These are phyloP conservation scores for Patella depressa DNA, from an alignment of 2,888 invertebrate genomes.

Conservation along the genomic window DNA sequence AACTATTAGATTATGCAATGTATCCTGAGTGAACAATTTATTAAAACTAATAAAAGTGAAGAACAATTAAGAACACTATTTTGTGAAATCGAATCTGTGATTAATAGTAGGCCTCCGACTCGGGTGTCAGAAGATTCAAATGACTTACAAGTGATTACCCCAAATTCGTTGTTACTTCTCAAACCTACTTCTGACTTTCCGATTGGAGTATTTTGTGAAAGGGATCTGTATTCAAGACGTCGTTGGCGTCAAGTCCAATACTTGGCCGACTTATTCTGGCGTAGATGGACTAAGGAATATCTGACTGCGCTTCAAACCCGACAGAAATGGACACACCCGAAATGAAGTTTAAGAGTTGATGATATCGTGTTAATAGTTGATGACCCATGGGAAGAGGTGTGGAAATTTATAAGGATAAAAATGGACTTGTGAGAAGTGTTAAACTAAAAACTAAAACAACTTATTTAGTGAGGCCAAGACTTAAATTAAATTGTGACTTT, in stretches of 20 bases:
- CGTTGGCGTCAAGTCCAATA: neutral
- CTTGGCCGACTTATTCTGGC: conserved; percentile 25
- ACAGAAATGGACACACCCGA: conserved; percentile 20
- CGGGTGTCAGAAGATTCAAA: too few species aligned
- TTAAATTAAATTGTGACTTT: neutral
- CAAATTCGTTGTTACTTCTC: too few species aligned
- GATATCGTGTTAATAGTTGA: conserved; percentile 16
- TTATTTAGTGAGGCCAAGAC: conserved; percentile 13
- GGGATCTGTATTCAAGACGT: too few species aligned
- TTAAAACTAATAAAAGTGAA: neutral
- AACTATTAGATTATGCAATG: conserved; percentile 27
- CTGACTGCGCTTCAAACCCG: conserved; percentile 25
- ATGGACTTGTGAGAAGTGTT: conserved; percentile 16
- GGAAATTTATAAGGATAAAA: conserved; percentile 14
- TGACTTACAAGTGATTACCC: too few species aligned
- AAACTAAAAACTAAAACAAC: conserved; percentile 22
- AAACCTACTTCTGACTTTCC: too few species aligned
- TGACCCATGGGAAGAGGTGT: conserved; percentile 13
- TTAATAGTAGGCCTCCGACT: too few species aligned
- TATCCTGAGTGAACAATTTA: conserved; percentile 23
- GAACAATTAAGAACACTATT: too few species aligned
- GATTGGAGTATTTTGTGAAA: too few species aligned
- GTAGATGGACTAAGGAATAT: conserved; percentile 29
- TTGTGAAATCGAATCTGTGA: too few species aligned
- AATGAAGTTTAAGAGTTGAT: neutral